Evolutionary conservation across 2,113 vertebrate genomes (phyloP), one percentile per base, ranked within the genome.

Genomic region (Eulemur rufifrons): DNA sequence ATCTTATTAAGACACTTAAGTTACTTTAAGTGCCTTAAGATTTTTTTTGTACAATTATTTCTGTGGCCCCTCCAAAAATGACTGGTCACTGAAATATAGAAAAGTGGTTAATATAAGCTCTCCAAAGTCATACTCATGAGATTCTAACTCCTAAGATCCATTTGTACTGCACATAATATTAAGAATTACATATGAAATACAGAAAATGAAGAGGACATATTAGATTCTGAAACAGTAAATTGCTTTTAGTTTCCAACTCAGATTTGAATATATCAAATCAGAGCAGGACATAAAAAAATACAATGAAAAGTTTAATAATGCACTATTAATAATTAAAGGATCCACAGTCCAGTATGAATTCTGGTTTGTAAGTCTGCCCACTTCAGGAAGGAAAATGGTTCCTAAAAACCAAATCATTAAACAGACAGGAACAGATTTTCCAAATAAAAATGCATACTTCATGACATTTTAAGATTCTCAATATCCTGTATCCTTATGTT

Each of bases 1-100:
- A 98, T 98, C 91, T 97, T 98, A 97, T 98, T 98, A 98, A 98
- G 97, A 91, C 96, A 94, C 8, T 83, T 80, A 80, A 89, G 80
- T 86, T 50, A 89, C 13, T 80, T 56, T 64, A 80, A 77, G n/a
- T 81, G 21, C 61, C 78, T 92, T 91, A 81, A 89, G 54, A 66
- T 59, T 73, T 88, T 68, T 68, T 69, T 87, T 80, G 71, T 68
- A 78, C 95, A 98, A 98, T 98, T 98, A 98, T 98, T 98, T 98
- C 94, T 96, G 95, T 96, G 97, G 94, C 94, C 97, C 94, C 83
- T 97, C 96, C 95, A 98, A 97, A 98, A 98, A 78, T 89, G 83
- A 94, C 61, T 94, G 95, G 95, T 91, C 89, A 89, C 68, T 94
- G 37, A 97, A 97, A 83, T 59, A 73, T 21, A 39, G 34, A 95